Base-by-base conservation (phyloP, 2,888 invertebrate genomes). In the Eupithecia dodoneata region DNA sequence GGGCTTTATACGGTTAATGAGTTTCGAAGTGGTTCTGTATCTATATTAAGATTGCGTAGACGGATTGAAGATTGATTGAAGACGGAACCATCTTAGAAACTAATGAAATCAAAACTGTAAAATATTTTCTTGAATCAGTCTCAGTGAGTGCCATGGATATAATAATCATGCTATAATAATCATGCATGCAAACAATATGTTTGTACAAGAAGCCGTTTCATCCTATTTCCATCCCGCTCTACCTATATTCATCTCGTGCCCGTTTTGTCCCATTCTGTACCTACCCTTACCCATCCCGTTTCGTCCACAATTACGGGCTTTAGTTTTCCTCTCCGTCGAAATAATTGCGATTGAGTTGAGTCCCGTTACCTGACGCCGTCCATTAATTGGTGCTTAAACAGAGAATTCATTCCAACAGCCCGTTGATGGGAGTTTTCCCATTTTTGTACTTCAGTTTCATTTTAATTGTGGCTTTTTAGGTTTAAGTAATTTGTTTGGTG, bases 311-410 rank as follows among this genome's bases (percentile, higher is more conserved):
- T 92, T 91, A 92, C 88, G 87, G 89, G 83, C 87, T 87, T 88
- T 88, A 92, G 89, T 92, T 92, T 92, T 91, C 91, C 92, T 89
- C 87, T 85, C 84, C 91, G 89, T 87, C 87, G 88, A 90, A 91
- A 91, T 93, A 93, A 93, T 94, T 92, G 91, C 92, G 89, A 92
- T 91, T 89, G 92, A 91, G 89, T 91, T 88, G 91, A 91, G 89
- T 90, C 88, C 86, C 87, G 89, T 89, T 90, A 90, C 90, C 91
- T 88, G 92, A 91, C 90, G 89, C 88, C 74, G 79, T 75, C 76
- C 87, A 87, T 88, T 91, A 93, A 93, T 93, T 93, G 93, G 89
- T 90, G 91, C 90, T 91, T 91, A 90, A 90, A 90, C 86, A 89
- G 88, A 90, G 88, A 92, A 91, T 90, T 91, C 87, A 85, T 85